Conservation (phyloP, 2,797 vertebrate species). For the Enteromius radiatus region DNA sequence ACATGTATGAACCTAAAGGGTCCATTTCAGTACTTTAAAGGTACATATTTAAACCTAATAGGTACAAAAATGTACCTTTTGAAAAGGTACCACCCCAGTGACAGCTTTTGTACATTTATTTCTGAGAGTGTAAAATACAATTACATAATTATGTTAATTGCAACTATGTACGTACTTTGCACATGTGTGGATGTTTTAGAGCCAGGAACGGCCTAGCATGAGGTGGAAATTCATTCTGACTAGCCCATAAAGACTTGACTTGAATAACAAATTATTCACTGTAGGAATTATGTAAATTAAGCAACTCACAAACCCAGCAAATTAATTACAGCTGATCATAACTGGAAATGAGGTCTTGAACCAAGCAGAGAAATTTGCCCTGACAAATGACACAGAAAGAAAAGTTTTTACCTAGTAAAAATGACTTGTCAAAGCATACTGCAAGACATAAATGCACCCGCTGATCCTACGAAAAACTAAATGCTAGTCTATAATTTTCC, state of each 20-base stretch:
- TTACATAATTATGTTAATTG: background rate
- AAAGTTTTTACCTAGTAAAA: background rate
- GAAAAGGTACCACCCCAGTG: no score
- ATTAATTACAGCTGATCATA: slow-evolving; percentile 26
- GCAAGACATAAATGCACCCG: background rate
- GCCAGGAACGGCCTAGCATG: background rate
- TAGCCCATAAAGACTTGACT: slow-evolving; percentile 4
- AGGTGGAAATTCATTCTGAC: background rate
- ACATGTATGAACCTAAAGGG: no score
- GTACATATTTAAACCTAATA: no score
- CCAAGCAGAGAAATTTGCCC: background rate
- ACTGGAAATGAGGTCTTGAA: slow-evolving; percentile 23
- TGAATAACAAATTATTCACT: slow-evolving; percentile 18
- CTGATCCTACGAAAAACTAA: background rate
- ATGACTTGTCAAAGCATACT: background rate
- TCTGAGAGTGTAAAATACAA: background rate
- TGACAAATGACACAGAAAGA: slow-evolving; percentile 5
- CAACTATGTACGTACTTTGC: background rate
- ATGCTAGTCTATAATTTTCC: background rate
- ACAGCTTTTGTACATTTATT: no score
- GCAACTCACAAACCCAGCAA: slow-evolving; percentile 1
- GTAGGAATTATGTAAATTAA: slow-evolving; percentile 11
- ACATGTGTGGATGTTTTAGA: background rate
- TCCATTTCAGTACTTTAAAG: no score
- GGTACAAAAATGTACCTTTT: no score